Evolutionary conservation across 2,797 vertebrate species (phyloP), one percentile per base, ranked within the genome.

Genomic region (Halcyon leucocephala): DNA sequence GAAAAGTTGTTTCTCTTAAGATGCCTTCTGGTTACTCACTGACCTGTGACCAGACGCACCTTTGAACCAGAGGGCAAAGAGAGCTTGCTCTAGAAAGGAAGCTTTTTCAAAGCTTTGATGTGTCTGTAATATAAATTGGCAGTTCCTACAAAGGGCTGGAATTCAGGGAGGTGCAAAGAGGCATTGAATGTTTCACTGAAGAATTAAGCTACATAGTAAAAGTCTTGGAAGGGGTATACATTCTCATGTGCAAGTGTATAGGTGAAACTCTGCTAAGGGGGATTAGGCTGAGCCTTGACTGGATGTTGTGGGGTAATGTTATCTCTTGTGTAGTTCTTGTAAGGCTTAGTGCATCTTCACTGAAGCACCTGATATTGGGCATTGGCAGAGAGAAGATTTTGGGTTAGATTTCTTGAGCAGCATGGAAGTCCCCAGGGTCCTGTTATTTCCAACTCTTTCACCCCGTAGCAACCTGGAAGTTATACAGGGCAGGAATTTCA

Each of bases 381-480:
- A 58, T 7, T 90, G 73, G 15, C 62, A 85, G 64, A 79, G 69
- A 66, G 67, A 44, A 74, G 24, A 15, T 55, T 87, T 89, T 80
- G 84, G 67, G 60, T 90, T 84, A 73, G 35, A 24, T 86, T 37
- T 76, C 55, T n/a, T 51, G 51, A 93, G 42, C 39, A 42, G 48
- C 29, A 52, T 57, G 21, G 26, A 67, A 64, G 25, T 82, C 82
- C 52, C 86, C 48, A 29, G 64, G 14, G 83, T 64, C 57, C 83
- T 96, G 86, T 94, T 96, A 93, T 78, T 93, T 94, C 78, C 82
- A 80, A 3, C 44, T 70, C 55, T 41, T 93, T 89, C 33, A 64
- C 42, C 64, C 54, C 18, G 9, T 74, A 74, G 67, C 74, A 91
- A 28, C 54, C n/a, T 94, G 77, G 31, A 92, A 90, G 82, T 86